Base-by-base conservation (phyloP, 35 echinoderm and acorn worm species). In the Eucidaris tribuloides region DNA sequence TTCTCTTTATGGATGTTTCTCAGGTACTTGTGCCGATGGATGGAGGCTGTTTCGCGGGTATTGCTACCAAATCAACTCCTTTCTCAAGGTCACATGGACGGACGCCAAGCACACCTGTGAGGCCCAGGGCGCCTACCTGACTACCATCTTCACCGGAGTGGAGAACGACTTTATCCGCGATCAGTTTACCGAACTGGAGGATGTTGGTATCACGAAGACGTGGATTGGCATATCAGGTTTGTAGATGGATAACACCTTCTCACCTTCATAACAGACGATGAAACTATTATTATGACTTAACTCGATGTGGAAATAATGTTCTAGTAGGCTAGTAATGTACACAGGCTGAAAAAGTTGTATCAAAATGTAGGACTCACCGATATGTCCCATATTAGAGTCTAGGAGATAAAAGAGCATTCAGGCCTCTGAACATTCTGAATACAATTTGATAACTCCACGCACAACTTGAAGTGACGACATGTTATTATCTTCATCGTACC, bases 191-290 rank as follows among this genome's bases (percentile, higher is more conserved):
- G 92, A 89, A 35, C 38, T 94, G 19, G 50, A 79, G 48, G 79
- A 77, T 20, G 77, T 91, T 60, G 93, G 93, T n/a, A 86, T 96
- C n/a, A 91, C 87, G 22, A 83, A 86, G 23, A 23, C 86, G 22
- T 96, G 93, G 93, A 90, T 96, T 60, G 93, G 93, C 9, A 91
- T 96, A 44, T 90, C 93, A 79, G 93, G 93, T 96, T 87, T 15
- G 43, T 11, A 63, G 17, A 9, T 30, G 0, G 35, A 5, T 30
- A 24, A 14, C 29, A 28, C 6, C 30, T 6, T n/a, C 17, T 18
- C 30, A 17, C 5, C 36, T 33, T 31, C 20, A 4, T 24, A 2
- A 31, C 60, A 13, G 35, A 13, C 35, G 19, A 62, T 0, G 25
- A 17, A 1, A 9, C 35, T n/a, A 31, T 29, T 62, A 63, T 2